Evolutionary conservation across 2,888 invertebrate species (phyloP), one percentile per base, ranked within the genome.

Genomic region (Podotricha telesiphe): DNA sequence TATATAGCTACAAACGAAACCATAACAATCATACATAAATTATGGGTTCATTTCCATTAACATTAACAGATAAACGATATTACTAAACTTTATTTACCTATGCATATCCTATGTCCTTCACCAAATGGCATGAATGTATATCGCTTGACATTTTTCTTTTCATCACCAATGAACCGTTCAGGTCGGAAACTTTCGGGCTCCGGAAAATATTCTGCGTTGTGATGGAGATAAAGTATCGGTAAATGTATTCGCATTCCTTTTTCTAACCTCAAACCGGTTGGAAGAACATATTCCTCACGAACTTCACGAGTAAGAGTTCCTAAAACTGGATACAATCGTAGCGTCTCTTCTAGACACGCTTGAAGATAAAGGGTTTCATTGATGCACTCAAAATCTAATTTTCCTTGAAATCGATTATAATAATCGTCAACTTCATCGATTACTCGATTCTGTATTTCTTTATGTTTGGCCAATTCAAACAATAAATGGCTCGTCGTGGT

Each of bases 201-300:
- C 0, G 83, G 82, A 68, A 85, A 88, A 73, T 79, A 76, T 0
- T 81, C 76, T 1, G 87, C 83, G 61, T 83, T 77, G 19, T 73
- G 73, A 2, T 89, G 89, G 45, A 88, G 51, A 51, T 84, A 78
- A 59, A 81, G 80, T 7, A 85, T 73, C 0, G 89, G 89, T 10
- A 88, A 37, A 59, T 88, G 88, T 0, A 89, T 76, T 0, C 87
- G 80, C n/a, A 82, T 50, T 0, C 83, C 85, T 67, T 82, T 83
- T 50, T 87, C 82, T 2, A 88, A 59, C 17, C 45, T 68, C 17
- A 87, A 67, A 0, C 85, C 85, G 2, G 79, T 73, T 0, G 86
- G 84, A 3, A 88, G 74, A 0, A 28, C 45, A 45, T 59, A 59
- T 11, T 59, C 45, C 22, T 59, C 59, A 20, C 11, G 11, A 28